Evolutionary conservation across 2,113 vertebrate species (phyloP).

Genomic region (Bagarius yarrelli): DNA sequence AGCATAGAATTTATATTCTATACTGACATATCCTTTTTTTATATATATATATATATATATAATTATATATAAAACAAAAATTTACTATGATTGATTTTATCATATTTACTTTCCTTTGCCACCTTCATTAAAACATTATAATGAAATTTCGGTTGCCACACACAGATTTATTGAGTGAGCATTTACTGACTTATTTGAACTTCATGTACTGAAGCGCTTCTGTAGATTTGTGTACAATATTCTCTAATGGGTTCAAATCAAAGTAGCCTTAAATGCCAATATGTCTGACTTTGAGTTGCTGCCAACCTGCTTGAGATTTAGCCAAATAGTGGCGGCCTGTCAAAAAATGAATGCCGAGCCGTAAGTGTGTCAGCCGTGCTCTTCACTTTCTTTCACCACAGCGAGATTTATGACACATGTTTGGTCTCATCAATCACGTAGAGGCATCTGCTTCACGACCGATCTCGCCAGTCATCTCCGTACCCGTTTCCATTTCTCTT

Average conservation of each 20-base stretch:
- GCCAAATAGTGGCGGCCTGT: conserved; percentile 31
- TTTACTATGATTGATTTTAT: conserved; percentile 13
- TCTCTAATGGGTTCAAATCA: conserved; percentile 25
- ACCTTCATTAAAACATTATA: not conserved
- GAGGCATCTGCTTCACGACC: conserved; percentile 46
- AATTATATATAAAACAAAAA: not conserved
- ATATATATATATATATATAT: too few species aligned
- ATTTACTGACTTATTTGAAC: conserved; percentile 24
- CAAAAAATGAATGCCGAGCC: conserved; percentile 26
- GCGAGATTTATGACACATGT: conserved; percentile 44
- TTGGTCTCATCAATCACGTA: conserved; percentile 50
- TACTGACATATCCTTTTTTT: too few species aligned
- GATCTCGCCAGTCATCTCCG: conserved; percentile 43
- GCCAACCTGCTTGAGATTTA: conserved; percentile 38
- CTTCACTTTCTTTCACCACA: conserved; percentile 37
- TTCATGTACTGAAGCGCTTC: conserved; percentile 15
- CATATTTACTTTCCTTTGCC: not conserved
- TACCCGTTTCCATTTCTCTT: conserved; percentile 43
- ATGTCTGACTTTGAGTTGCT: conserved; percentile 15
- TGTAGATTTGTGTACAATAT: conserved; percentile 21
- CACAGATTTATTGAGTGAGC: conserved; percentile 7
- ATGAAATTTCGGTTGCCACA: not conserved
- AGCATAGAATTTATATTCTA: not conserved
- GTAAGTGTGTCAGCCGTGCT: conserved; percentile 37
- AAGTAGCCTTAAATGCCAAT: conserved; percentile 33